These are phyloP conservation scores for Enteromius paludinosus DNA, from an alignment of 2,797 vertebrate species.

Conservation along the genomic window DNA sequence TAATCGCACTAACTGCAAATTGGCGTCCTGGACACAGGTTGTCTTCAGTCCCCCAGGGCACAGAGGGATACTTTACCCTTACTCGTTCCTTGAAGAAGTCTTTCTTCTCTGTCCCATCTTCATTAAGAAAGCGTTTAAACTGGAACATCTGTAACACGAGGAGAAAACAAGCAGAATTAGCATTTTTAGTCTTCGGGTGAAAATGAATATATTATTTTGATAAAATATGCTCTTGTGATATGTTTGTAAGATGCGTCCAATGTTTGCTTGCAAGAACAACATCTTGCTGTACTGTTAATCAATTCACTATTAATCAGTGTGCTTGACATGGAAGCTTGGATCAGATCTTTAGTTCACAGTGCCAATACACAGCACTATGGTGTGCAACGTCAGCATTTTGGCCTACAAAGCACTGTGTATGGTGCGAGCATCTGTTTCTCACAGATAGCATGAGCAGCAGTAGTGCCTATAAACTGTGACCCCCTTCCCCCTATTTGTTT, in stretches of 20 bases:
- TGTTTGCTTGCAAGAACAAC: slow-evolving; percentile 17
- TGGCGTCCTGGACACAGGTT: slow-evolving; percentile 87
- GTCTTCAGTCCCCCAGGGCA: slow-evolving; percentile 90
- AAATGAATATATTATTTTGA: background rate
- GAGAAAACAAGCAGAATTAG: slow-evolving; percentile 24
- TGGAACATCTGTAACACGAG: slow-evolving; percentile 77
- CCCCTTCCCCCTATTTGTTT: slow-evolving; percentile 14
- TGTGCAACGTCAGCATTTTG: slow-evolving; percentile 23
- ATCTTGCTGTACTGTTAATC: background rate
- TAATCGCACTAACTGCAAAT: slow-evolving; percentile 85
- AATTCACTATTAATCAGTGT: slow-evolving; percentile 14
- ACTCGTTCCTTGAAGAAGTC: slow-evolving; percentile 83
- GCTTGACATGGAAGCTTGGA: slow-evolving; percentile 11
- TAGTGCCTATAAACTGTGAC: background rate
- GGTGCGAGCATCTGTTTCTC: slow-evolving; percentile 16
- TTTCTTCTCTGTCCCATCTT: slow-evolving; percentile 76
- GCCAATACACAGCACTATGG: background rate
- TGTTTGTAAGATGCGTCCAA: slow-evolving; percentile 5
- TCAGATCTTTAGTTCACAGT: slow-evolving; percentile 21
- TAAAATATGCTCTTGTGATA: background rate
- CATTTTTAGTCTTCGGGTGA: background rate
- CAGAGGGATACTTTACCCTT: slow-evolving; percentile 81
- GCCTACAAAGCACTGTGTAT: background rate
- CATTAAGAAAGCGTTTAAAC: slow-evolving; percentile 87
- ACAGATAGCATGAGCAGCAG: slow-evolving; percentile 11